phyloP scores from a whole-genome alignment of 2,113 vertebrate genomes.

The Oncorhynchus nerka region DNA sequence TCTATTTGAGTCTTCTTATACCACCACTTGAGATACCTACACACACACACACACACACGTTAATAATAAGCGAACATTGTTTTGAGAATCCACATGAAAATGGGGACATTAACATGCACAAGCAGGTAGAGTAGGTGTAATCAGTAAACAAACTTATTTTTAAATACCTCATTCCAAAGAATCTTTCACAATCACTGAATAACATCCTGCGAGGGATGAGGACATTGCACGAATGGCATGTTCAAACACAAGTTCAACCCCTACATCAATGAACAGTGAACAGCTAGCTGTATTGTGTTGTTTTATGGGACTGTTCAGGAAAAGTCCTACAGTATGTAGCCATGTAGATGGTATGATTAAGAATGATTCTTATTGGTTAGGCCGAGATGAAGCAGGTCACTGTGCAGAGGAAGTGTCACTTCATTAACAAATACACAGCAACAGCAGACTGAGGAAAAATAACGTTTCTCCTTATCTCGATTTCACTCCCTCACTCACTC shows the following conservation, averaged over 20 bases:
- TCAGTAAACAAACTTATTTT: not conserved
- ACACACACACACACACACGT: conserved; percentile 18
- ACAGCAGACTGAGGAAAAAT: not conserved
- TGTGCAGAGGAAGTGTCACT: not conserved
- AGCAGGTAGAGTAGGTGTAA: not conserved
- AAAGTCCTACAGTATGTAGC: not conserved
- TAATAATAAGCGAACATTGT: not conserved
- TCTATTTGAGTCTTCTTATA: conserved; percentile 88
- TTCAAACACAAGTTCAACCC: not conserved
- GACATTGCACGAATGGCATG: not conserved
- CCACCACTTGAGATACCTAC: conserved; percentile 94
- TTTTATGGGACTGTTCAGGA: not conserved
- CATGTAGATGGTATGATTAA: not conserved
- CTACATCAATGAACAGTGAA: not conserved
- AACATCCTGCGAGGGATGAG: not conserved
- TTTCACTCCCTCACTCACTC: too few relatives aligned
- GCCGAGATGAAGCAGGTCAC: not conserved
- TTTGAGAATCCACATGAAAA: not conserved
- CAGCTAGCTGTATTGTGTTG: not conserved
- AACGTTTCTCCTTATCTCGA: not conserved
- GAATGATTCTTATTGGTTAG: not conserved
- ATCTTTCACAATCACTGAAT: not conserved
- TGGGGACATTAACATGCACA: not conserved
- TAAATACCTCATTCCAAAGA: not conserved
- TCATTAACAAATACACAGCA: not conserved